These are phyloP conservation scores for Drosophila kambysellisi DNA, from an alignment of 2,888 invertebrate species.

Conservation along the genomic window DNA sequence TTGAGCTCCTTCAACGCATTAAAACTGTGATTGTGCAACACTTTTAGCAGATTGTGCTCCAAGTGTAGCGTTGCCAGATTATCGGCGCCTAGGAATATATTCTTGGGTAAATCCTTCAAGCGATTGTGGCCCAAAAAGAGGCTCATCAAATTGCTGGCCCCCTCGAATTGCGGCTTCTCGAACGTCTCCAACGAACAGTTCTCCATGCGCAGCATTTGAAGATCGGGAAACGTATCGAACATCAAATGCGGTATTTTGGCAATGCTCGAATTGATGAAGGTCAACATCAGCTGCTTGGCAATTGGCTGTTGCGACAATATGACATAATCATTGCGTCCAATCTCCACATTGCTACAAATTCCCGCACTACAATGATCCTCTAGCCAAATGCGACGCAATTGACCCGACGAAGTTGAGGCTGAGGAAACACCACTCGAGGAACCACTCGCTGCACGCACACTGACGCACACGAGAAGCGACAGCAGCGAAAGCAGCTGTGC, in stretches of 20 bases:
- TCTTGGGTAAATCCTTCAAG: slow-evolving; percentile 81
- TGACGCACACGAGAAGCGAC: slow-evolving; percentile 18
- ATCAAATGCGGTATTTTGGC: slow-evolving; percentile 83
- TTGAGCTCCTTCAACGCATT: slow-evolving; percentile 82
- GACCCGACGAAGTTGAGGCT: slow-evolving; percentile 48
- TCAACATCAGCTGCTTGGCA: slow-evolving; percentile 78
- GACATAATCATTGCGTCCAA: slow-evolving; percentile 82
- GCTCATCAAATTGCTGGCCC: slow-evolving; percentile 83
- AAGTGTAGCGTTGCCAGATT: slow-evolving; percentile 80
- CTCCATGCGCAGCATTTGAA: slow-evolving; percentile 83
- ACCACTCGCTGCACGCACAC: slow-evolving; percentile 8
- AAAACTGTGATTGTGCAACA: slow-evolving; percentile 81
- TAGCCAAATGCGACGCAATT: slow-evolving; percentile 83
- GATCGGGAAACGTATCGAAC: slow-evolving; percentile 84
- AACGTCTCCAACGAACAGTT: slow-evolving; percentile 83
- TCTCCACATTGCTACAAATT: slow-evolving; percentile 79
- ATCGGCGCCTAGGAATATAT: slow-evolving; percentile 83
- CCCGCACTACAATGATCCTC: slow-evolving; percentile 82
- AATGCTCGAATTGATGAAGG: slow-evolving; percentile 82
- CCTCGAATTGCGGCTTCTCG: slow-evolving; percentile 84
- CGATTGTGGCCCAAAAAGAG: slow-evolving; percentile 80
- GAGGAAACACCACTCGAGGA: slow-evolving; percentile 1
- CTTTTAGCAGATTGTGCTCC: slow-evolving; percentile 73
- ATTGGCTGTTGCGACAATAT: slow-evolving; percentile 82
- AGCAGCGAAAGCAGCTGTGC: slow-evolving; percentile 29